phyloP scores from a whole-genome alignment of 2,113 vertebrate species.

The Carassius gibelio region DNA sequence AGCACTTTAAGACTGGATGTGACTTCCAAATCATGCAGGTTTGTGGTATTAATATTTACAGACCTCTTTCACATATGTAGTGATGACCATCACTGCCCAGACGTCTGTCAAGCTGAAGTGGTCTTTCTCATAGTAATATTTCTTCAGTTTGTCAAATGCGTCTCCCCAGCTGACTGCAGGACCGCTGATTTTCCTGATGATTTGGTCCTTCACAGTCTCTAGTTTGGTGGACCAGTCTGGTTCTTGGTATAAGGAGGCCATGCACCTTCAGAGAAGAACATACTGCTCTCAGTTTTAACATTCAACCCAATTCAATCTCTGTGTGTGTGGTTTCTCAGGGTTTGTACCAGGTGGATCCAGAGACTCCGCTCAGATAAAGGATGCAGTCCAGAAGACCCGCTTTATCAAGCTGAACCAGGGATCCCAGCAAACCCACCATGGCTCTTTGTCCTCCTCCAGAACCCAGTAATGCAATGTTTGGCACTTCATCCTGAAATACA shows the following conservation, averaged over 20 bases:
- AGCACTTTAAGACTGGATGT: too few relatives aligned
- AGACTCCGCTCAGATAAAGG: conserved; percentile 71
- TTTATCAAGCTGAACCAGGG: neutral
- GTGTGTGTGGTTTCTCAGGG: neutral
- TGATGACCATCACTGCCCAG: neutral
- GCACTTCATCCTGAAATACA: neutral
- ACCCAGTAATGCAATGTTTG: neutral
- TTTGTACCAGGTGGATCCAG: conserved; percentile 73
- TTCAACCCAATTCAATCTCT: neutral
- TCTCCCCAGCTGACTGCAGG: neutral
- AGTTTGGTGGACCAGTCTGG: conserved; percentile 21
- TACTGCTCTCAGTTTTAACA: neutral
- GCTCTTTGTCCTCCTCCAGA: too few relatives aligned
- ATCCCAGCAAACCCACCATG: too few relatives aligned
- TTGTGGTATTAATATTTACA: too few relatives aligned
- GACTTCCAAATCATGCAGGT: too few relatives aligned
- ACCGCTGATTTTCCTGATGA: neutral
- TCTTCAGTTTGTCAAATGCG: neutral
- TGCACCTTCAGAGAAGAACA: neutral
- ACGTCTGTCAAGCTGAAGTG: conserved; percentile 23
- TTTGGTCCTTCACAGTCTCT: neutral
- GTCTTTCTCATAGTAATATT: conserved; percentile 1
- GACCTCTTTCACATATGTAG: too few relatives aligned
- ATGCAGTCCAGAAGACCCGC: conserved; percentile 65
- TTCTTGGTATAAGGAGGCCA: neutral